Evolutionary conservation across 2,888 invertebrate species (phyloP).

Genomic region (Microctonus aethiopoides): DNA sequence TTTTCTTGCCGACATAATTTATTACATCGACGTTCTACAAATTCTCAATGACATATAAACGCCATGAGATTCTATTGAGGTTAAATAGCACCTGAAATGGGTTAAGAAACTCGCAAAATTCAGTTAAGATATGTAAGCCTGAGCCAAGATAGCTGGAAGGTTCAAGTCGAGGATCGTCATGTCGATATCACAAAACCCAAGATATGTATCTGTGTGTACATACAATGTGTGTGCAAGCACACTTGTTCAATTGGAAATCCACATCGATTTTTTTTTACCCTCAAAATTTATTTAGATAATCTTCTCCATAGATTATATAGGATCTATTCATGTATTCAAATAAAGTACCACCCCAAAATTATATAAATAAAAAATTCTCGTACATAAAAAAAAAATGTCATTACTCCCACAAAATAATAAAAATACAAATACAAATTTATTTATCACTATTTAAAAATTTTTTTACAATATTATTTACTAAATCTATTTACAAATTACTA

Average conservation of each 20-base stretch:
- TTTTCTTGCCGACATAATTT: neutral
- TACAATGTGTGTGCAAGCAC: conserved; percentile 47
- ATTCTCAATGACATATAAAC: neutral
- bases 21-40: neutral
- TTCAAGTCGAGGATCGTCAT: conserved; percentile 47
- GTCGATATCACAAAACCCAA: conserved; percentile 52
- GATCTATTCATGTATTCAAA: conserved; percentile 38
- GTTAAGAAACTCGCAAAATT: neutral
- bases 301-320: conserved; percentile 50
- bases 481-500: too few species aligned
- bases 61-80: neutral
- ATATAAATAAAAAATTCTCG: neutral
- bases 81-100: neutral
- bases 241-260: neutral
- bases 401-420: too few species aligned
- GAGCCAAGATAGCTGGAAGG: conserved; percentile 48
- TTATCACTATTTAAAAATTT: too few species aligned
- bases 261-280: neutral
- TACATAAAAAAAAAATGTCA: too few species aligned
- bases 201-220: conserved; percentile 48
- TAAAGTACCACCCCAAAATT: neutral
- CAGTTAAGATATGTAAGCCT: neutral
- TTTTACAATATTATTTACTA: too few species aligned
- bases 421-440: too few species aligned
- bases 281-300: neutral